Percentiles rank a stretch among this genome's conserved stretches.
phyloP scores from a whole-genome alignment of 2,113 vertebrate genomes.

The Hydrochoerus hydrochaeris region DNA sequence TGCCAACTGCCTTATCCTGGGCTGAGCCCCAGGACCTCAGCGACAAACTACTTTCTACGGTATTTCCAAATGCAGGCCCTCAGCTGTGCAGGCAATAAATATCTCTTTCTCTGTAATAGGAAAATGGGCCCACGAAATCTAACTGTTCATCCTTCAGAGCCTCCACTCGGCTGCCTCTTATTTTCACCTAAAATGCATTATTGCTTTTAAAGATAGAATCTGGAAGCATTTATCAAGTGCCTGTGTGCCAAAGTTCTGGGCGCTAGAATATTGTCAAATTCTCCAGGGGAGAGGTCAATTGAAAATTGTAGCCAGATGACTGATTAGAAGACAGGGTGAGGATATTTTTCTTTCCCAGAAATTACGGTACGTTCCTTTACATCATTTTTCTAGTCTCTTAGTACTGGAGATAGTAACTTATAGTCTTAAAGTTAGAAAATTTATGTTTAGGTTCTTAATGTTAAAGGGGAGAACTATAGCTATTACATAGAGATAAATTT shows the following conservation, averaged over 20 bases:
- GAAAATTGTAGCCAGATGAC: conserved; percentile 64
- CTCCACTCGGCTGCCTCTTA: not conserved
- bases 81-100: conserved; percentile 69
- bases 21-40: conserved; percentile 53
- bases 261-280: conserved; percentile 49
- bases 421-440: conserved; percentile 51
- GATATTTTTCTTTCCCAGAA: conserved; percentile 71
- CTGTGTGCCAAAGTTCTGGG: not conserved
- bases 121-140: not conserved
- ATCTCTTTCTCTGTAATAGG: conserved; percentile 70
- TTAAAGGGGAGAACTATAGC: not conserved
- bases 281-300: conserved; percentile 30
- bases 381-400: conserved; percentile 58
- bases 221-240: conserved; percentile 40
- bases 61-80: conserved; percentile 51
- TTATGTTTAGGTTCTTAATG: conserved; percentile 66
- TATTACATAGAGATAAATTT: not conserved
- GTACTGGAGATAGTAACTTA: conserved; percentile 69
- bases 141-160: not conserved
- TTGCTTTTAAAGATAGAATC: conserved; percentile 53
- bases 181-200: conserved; percentile 39
- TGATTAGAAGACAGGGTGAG: conserved; percentile 59
- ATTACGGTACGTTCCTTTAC: conserved; percentile 34
- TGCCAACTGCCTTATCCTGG: conserved; percentile 63
- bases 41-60: conserved; percentile 60